Base-by-base conservation (phyloP, 1,140 invertebrate genomes). In the Cotesia typhae region DNA sequence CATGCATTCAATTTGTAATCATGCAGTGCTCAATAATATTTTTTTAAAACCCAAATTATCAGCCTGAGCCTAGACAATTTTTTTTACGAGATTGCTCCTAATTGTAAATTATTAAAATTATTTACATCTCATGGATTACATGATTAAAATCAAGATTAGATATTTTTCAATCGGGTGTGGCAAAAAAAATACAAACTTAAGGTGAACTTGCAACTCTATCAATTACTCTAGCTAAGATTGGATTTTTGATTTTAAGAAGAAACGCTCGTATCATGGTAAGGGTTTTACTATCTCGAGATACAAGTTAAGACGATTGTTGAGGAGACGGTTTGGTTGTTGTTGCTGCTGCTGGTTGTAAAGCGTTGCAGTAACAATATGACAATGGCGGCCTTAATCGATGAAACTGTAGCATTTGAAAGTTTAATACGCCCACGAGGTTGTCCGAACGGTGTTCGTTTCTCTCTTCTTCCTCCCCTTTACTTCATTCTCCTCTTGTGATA, bases 381-480 rank as follows among this genome's bases (percentile, higher is more conserved):
- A 55, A 67, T 53, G 66, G 66, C 66, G 66, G 64, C 37, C 36
- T 67, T 63, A 37, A 72, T 72, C 57, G 57, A 72, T 72, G 37
- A 63, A 61, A 72, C 66, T 35, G 65, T 60, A 59, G 41, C 64
- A 72, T 72, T 72, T 72, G 65, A 72, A 72, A 67, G 65, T 72
- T 67, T 67, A 67, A 72, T 72, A 72, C 71, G 65, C 65, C 71
- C 53, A 72, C 71, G 57, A 67, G 51, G 71, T 67, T 71, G 70
- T 71, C 70, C 70, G 41, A 51, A 71, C 41, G 28, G 68, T 63
- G 55, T 60, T 71, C 63, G 51, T 65, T 71, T 71, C 63, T 71
- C 61, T 36, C 61, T 64, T 64, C 61, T 65, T 65, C 53, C 70
- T 63, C 70, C 53, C 52, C 52, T 71, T 37, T 17, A 63, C 59